A percentile compares a stretch with the other conserved stretches of the same genome.
Conservation (phyloP, 2,113 vertebrate genomes). For the Nannospalax galili region DNA sequence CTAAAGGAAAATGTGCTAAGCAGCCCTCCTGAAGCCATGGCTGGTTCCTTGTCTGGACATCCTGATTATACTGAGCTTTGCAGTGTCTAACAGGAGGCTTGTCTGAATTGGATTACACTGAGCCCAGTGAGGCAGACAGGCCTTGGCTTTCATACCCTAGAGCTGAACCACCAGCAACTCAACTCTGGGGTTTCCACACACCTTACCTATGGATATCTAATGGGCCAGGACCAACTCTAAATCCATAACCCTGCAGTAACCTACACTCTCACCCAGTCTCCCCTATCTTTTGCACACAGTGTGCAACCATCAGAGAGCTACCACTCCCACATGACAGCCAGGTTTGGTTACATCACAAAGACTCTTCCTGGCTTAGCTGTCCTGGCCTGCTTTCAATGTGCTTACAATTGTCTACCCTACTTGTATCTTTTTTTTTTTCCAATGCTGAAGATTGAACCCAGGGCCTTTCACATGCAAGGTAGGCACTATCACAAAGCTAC, state of each 20-base stretch:
- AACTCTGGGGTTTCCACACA: background rate
- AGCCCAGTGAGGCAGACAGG: background rate
- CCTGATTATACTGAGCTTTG: background rate
- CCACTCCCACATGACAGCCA: background rate
- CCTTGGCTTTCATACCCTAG: background rate
- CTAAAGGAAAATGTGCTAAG: background rate
- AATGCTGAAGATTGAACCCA: background rate
- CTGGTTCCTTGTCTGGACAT: background rate
- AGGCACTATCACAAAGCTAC: background rate
- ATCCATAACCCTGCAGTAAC: background rate
- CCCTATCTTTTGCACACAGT: background rate
- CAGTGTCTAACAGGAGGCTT: background rate
- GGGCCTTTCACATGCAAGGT: background rate
- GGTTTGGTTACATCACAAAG: background rate
- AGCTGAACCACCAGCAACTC: background rate
- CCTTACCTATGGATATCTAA: background rate
- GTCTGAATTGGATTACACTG: background rate
- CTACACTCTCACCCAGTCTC: background rate
- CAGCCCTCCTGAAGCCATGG: background rate
- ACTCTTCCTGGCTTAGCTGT: background rate
- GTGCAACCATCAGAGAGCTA: background rate
- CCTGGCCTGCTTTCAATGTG: background rate
- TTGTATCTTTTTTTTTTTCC: too few species aligned
- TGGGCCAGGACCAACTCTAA: background rate
- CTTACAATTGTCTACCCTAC: background rate